Percentiles rank a stretch among this genome's conserved stretches.
Evolutionary conservation across 64 coral and sea anemone species (phyloP).

Genomic region (Montipora foliosa): DNA sequence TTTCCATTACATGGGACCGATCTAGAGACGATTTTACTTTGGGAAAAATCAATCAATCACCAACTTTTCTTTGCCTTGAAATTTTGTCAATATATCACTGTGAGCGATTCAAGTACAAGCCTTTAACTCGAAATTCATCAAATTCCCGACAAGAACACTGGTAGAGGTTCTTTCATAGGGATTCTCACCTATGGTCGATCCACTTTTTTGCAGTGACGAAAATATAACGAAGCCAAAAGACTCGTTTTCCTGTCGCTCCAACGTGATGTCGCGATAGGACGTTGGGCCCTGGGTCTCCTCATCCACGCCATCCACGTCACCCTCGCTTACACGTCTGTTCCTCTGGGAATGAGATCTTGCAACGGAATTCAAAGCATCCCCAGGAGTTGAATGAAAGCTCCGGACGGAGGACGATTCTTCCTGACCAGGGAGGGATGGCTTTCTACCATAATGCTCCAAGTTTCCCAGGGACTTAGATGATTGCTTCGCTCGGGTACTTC

Average conservation of each 20-base stretch:
- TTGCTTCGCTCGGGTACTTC: not conserved
- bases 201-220: slow-evolving; percentile 86
- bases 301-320: slow-evolving; percentile 30
- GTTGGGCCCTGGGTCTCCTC: slow-evolving; percentile 62
- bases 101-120: no score
- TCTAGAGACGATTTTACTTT: no score
- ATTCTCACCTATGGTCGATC: slow-evolving; percentile 88
- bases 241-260: slow-evolving; percentile 79
- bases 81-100: no score
- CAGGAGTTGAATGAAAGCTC: slow-evolving; percentile 40
- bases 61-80: no score
- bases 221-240: slow-evolving; percentile 97
- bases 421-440: not conserved
- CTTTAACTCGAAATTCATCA: no score
- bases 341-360: slow-evolving; percentile 31
- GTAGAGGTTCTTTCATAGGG: no score
- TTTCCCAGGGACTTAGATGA: slow-evolving; percentile 22
- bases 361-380: not conserved
- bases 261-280: slow-evolving; percentile 74
- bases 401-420: slow-evolving; percentile 27
- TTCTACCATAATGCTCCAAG: slow-evolving; percentile 24
- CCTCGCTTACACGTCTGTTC: slow-evolving; percentile 82
- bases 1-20: no score
- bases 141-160: no score
- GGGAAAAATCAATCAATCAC: no score